phyloP scores from a whole-genome alignment of 2,113 vertebrate genomes.

The Oryzias javanicus region DNA sequence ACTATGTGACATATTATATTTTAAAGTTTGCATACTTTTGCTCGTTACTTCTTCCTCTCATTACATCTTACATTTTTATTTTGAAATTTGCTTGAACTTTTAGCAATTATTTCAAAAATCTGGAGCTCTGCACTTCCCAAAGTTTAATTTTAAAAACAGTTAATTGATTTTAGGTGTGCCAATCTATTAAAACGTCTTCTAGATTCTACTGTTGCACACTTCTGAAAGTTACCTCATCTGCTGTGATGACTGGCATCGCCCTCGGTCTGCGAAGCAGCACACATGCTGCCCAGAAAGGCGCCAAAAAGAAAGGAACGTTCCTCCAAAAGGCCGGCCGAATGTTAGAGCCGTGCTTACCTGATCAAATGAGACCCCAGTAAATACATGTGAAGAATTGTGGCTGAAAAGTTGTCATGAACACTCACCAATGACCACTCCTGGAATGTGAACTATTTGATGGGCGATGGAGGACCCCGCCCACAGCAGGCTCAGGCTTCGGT shows the following conservation, averaged over 20 bases:
- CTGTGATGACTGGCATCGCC: constrained; percentile 56
- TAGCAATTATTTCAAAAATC: too few species aligned
- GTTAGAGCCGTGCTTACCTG: constrained; percentile 89
- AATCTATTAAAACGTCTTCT: too few species aligned
- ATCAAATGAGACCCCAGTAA: constrained; percentile 2
- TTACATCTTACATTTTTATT: too few species aligned
- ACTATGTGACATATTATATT: too few species aligned
- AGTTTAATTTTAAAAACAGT: too few species aligned
- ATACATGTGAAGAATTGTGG: neutral
- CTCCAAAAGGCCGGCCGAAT: constrained; percentile 82
- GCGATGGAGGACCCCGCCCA: constrained; percentile 88
- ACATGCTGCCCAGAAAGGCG: constrained; percentile 80
- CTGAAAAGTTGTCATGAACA: neutral
- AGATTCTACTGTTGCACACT: too few species aligned
- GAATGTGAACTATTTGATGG: constrained; percentile 82
- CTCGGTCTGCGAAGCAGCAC: constrained; percentile 77
- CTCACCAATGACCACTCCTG: constrained; percentile 86
- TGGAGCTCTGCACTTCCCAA: too few species aligned
- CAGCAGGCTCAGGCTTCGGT: constrained; percentile 81
- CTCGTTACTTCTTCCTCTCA: too few species aligned
- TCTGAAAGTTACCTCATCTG: constrained; percentile 75
- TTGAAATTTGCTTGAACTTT: too few species aligned
- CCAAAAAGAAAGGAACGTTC: constrained; percentile 79
- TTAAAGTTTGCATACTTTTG: too few species aligned
- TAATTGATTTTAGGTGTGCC: too few species aligned